Conservation (phyloP, 2,113 vertebrate genomes). For the Psilopsiagon aymara region DNA sequence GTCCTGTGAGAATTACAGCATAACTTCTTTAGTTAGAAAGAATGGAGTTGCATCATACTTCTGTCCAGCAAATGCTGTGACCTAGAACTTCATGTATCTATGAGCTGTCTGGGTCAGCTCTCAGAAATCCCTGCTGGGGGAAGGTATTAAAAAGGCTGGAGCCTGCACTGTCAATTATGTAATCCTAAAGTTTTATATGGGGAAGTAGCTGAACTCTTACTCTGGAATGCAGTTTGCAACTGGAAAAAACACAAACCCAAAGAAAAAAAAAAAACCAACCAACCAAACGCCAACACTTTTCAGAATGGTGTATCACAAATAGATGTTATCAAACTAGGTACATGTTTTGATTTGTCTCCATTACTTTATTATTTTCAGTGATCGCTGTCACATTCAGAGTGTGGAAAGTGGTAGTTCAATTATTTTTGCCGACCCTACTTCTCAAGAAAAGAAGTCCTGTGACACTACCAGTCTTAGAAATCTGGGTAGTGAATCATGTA, state of each 20-base stretch:
- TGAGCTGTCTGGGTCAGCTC: background rate
- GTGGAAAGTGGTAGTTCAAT: conserved; percentile 81
- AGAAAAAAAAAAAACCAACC: background rate
- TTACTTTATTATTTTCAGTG: conserved; percentile 41
- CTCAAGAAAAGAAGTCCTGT: conserved; percentile 39
- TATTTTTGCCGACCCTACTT: conserved; percentile 83
- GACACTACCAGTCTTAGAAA: background rate
- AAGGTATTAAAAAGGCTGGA: background rate
- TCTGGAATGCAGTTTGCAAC: background rate
- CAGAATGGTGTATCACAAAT: background rate
- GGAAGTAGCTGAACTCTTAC: background rate
- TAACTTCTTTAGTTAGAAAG: background rate
- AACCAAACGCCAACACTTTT: background rate
- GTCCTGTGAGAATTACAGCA: background rate
- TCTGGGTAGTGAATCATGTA: background rate
- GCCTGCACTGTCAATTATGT: background rate
- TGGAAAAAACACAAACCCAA: background rate
- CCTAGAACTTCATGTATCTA: background rate
- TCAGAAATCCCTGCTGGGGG: background rate
- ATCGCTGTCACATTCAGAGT: conserved; percentile 9
- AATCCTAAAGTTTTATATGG: background rate
- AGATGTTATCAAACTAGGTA: background rate
- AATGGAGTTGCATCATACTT: background rate
- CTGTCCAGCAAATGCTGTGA: background rate
- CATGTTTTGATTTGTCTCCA: background rate